Evolutionary conservation across 2,113 vertebrate species (phyloP).

Genomic region (Scortum barcoo): DNA sequence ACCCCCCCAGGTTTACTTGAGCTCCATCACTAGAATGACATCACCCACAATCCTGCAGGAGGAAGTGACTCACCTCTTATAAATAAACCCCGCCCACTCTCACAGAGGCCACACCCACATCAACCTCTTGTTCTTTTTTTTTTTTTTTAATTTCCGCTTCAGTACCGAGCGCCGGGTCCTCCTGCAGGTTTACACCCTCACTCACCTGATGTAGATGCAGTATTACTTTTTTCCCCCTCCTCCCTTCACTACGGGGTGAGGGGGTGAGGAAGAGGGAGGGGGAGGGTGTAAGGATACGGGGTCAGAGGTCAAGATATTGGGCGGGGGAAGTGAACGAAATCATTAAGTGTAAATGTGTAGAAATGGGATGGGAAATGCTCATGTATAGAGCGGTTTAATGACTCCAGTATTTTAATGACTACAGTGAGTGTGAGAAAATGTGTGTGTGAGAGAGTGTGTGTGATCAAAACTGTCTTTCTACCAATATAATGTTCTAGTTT

Average conservation of each 20-base stretch:
- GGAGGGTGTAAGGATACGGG: neutral
- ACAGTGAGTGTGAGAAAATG: conserved; percentile 24
- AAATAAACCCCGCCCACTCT: conserved; percentile 17
- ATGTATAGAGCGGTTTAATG: conserved; percentile 59
- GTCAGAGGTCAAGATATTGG: conserved; percentile 26
- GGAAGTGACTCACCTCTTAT: conserved; percentile 20
- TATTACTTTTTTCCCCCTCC: conserved; percentile 8
- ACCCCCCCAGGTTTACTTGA: neutral
- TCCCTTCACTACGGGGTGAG: neutral
- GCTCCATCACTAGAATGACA: conserved; percentile 34
- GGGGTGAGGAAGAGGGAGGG: neutral
- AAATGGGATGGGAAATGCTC: conserved; percentile 58
- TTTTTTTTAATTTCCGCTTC: neutral
- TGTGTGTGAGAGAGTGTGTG: conserved; percentile 32
- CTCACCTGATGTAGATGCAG: conserved; percentile 47
- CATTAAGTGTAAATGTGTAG: conserved; percentile 68
- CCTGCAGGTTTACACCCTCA: conserved; percentile 1
- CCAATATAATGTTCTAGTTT: conserved; percentile 33
- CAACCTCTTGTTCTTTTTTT: neutral
- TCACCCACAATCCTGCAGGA: conserved; percentile 35
- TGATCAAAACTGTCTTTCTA: conserved; percentile 22
- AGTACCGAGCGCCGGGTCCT: neutral
- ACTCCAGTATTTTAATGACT: conserved; percentile 65
- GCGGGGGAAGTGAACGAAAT: conserved; percentile 16
- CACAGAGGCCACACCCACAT: conserved; percentile 6